Evolutionary conservation across 2,797 vertebrate genomes (phyloP), one percentile per base, ranked within the genome.

Genomic region (Orientallactaga sibirica): DNA sequence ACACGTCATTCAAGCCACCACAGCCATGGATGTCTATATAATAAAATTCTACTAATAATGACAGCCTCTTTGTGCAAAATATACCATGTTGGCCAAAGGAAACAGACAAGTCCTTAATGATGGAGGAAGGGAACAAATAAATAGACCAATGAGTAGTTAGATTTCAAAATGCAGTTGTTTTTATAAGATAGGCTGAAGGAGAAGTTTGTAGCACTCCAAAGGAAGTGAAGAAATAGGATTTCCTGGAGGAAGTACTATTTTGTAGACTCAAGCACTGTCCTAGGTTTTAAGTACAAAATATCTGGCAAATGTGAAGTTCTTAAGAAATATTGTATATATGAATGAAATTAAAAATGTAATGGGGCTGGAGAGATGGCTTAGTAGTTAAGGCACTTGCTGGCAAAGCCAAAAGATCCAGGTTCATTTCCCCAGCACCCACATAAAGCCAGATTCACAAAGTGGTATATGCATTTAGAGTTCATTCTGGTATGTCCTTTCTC

Each of bases 41-140:
- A 75, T 93, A 76, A 80, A 61, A 82, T 83, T 93, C 58, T 80
- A 74, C 20, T 37, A 83, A 58, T 9, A 85, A 82, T 78, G 20
- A 43, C 3, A 83, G 2, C 24, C 22, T 70, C 24, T 86, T 77
- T 43, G 33, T 61, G 22, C 19, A 83, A 94, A 76, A 75, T 25
- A 82, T 85, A 29, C n/a, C 64, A 41, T 82, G 4, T 27, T 84
- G 91, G 25, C 5, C 12, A 29, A 25, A 5, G 43, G 58, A 80
- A 93, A 82, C 3, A 73, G 78, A 77, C 18, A 27, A 43, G 25
- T 77, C 7, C 43, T 96, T 80, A 70, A 92, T 78, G 27, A 61
- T 48, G 5, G 11, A 22, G 29, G 22, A 22, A 33, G 14, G 15
- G 41, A 0, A 3, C 11, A 73, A 29, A 10, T 29, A 73, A 29